Conservation (phyloP, 2,888 invertebrate genomes). For the Ichneumoninae sp. region DNA sequence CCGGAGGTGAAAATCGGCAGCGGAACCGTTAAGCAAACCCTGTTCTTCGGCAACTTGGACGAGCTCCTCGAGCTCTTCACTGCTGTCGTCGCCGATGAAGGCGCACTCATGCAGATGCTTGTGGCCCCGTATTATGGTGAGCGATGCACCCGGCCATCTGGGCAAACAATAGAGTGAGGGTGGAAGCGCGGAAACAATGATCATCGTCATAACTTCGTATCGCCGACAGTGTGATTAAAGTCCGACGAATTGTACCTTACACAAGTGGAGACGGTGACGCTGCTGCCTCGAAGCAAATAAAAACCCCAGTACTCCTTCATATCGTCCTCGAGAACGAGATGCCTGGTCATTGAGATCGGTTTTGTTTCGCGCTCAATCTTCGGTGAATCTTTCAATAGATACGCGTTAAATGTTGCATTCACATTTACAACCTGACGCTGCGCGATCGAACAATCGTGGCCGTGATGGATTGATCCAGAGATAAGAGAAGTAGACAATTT, state of each 20-base stretch:
- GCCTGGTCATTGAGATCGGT: slow-evolving; percentile 89
- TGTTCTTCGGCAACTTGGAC: slow-evolving; percentile 84
- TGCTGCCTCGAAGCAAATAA: slow-evolving; percentile 90
- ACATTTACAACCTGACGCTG: slow-evolving; percentile 89
- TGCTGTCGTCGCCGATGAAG: slow-evolving; percentile 92
- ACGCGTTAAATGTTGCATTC: slow-evolving; percentile 91
- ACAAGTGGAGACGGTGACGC: slow-evolving; percentile 91
- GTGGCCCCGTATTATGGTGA: slow-evolving; percentile 91
- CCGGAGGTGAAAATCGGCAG: slow-evolving; percentile 14
- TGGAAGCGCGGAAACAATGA: slow-evolving; percentile 1
- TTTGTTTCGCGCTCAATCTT: slow-evolving; percentile 86
- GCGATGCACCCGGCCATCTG: slow-evolving; percentile 91
- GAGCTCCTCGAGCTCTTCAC: slow-evolving; percentile 90
- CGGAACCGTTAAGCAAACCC: slow-evolving; percentile 76
- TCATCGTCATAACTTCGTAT: background rate
- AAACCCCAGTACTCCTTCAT: slow-evolving; percentile 95
- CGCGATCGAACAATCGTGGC: slow-evolving; percentile 11
- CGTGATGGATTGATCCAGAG: slow-evolving; percentile 31
- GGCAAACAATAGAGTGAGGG: background rate
- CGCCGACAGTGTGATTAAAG: no score
- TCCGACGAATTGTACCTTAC: slow-evolving; percentile 86
- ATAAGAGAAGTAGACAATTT: background rate
- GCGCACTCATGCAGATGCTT: slow-evolving; percentile 92
- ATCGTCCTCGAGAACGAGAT: slow-evolving; percentile 90
- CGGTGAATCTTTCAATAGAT: slow-evolving; percentile 88